Base-by-base conservation (phyloP, 1,140 invertebrate species). In the Macrobrachium rosenbergii region DNA sequence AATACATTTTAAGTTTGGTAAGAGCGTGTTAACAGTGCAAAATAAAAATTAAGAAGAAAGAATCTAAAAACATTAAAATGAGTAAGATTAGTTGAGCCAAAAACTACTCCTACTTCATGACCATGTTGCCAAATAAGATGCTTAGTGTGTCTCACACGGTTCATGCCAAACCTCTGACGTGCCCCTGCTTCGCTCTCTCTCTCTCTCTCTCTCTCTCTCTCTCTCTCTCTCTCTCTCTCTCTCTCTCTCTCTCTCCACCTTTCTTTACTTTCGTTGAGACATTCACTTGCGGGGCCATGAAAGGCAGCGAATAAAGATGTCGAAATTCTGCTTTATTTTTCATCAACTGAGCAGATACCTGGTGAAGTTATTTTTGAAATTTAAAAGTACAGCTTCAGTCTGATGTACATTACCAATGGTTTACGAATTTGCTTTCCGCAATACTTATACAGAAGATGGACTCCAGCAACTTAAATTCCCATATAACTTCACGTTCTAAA, bases 221-320 rank as follows among this genome's bases (percentile, higher is more conserved):
- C 63, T 69, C 37, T 23, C 64, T 69, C 43, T 69, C 81, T 82
- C 64, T 45, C 81, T 72, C 81, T 73, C 59, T 81, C 79, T 81
- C 63, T 63, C 23, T 81, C 59, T 11, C 37, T 23, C 21, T 63
- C 52, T 52, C 52, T 19, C 64, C 19, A 10, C 19, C 12, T 19
- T 17, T 67, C 64, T 17, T 28, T 28, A n/a, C 43, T 37, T 58
- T 59, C 63, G 19, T 59, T 52, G 17, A 19, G 45, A 19, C 59
- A 21, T 79, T 60, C 45, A 21, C 72, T 37, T 16, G 14, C 12
- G 72, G 72, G 72, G 45, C 23, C 45, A 19, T 21, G 23, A 19
- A 5, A 43, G 17, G 72, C 8, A 23, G 10, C 19, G 64, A 58
- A 11, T 5, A 52, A 28, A 64, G 28, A 28, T 62, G n/a, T 23